These are phyloP conservation scores for Festucalex cinctus DNA, from an alignment of 2,113 vertebrate species.

Conservation along the genomic window DNA sequence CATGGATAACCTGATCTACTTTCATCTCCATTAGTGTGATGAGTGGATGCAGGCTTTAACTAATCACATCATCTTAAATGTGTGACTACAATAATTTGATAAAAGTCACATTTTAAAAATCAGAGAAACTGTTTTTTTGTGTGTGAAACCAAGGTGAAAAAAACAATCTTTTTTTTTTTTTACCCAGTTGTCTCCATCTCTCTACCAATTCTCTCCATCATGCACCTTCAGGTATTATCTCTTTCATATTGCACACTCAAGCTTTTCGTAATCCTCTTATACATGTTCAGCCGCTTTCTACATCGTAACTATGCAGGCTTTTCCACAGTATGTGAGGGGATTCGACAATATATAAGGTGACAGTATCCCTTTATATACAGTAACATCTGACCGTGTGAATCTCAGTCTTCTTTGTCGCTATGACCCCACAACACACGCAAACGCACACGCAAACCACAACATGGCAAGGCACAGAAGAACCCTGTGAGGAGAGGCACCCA, in stretches of 20 bases:
- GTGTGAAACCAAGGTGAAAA: constrained; percentile 40
- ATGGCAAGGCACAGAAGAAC: too few relatives aligned
- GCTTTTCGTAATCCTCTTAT: constrained; percentile 64
- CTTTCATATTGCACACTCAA: constrained; percentile 54
- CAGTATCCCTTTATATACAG: too few relatives aligned
- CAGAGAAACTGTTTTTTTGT: constrained; percentile 1
- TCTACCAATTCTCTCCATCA: constrained; percentile 8
- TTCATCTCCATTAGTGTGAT: constrained; percentile 30
- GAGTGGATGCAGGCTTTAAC: constrained; percentile 48
- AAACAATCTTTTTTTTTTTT: constrained; percentile 30
- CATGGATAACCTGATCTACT: constrained; percentile 14
- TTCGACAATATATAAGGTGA: constrained; percentile 33
- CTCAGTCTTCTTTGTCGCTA: too few relatives aligned
- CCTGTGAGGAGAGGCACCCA: too few relatives aligned
- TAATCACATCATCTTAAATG: constrained; percentile 52
- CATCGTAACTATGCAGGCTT: constrained; percentile 47
- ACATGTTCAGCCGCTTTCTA: constrained; percentile 54
- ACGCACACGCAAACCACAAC: too few relatives aligned
- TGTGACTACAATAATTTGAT: constrained; percentile 23
- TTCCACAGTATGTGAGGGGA: constrained; percentile 23
- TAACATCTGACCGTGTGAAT: too few relatives aligned
- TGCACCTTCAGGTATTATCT: constrained; percentile 46
- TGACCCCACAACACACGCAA: too few relatives aligned
- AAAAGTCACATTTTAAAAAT: constrained; percentile 11
- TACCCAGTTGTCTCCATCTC: constrained; percentile 29